Conservation (phyloP, 2,113 vertebrate genomes). For the Orycteropus afer region DNA sequence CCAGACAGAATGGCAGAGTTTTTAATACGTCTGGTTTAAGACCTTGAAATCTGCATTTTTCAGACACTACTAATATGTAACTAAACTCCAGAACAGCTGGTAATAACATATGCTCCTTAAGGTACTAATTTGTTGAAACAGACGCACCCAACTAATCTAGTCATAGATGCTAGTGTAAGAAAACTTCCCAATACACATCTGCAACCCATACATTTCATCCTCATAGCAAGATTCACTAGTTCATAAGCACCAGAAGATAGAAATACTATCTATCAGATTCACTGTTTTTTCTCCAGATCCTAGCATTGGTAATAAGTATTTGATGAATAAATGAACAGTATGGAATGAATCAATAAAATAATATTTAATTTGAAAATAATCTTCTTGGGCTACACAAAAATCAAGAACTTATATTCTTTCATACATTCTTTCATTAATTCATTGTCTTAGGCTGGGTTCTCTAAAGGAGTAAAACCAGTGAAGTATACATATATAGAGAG, state of each 20-base stretch:
- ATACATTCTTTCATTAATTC: neutral
- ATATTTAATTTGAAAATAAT: constrained; percentile 4
- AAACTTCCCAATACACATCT: neutral
- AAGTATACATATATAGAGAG: no score
- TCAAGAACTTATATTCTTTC: neutral
- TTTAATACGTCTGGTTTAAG: neutral
- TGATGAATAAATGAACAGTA: constrained; percentile 18
- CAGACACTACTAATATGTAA: no score
- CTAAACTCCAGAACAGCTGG: neutral
- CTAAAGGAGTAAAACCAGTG: no score
- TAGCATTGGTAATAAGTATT: neutral
- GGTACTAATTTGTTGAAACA: neutral
- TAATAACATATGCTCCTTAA: neutral
- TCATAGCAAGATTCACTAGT: neutral
- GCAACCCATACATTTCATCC: neutral
- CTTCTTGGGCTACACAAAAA: neutral
- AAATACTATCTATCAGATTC: neutral
- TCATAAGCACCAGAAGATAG: neutral
- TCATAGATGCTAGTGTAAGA: neutral
- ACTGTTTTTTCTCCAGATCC: neutral
- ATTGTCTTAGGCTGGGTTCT: no score
- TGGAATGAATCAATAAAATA: neutral
- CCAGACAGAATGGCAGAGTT: neutral
- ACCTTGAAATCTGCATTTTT: neutral
- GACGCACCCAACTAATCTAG: neutral